Evolutionary conservation across 2,113 vertebrate genomes (phyloP).

Genomic region (Solenodon paradoxus): DNA sequence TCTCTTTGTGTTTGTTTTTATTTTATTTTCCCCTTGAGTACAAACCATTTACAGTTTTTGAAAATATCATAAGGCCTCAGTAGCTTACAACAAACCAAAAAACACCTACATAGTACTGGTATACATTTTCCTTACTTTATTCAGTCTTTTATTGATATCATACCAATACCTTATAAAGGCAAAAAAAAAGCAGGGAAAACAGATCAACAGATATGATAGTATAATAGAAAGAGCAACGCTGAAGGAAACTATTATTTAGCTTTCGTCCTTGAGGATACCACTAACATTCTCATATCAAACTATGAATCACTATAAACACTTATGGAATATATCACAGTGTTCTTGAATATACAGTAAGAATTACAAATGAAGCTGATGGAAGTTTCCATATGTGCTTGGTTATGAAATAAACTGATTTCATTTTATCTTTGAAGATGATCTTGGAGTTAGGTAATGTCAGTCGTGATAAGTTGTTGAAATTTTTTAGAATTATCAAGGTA

Average conservation of each 20-base stretch:
- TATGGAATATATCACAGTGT: neutral
- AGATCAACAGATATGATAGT: neutral
- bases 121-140: constrained; percentile 26
- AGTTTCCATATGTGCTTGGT: neutral
- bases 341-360: constrained; percentile 9
- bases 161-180: neutral
- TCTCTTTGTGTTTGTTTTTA: constrained; percentile 64
- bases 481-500: constrained; percentile 24
- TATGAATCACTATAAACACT: constrained; percentile 40
- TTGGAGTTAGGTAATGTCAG: neutral
- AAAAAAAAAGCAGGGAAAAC: neutral
- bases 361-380: neutral
- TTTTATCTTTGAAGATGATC: constrained; percentile 40
- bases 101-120: neutral
- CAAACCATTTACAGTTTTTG: constrained; percentile 68
- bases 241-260: constrained; percentile 31
- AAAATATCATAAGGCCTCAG: constrained; percentile 44
- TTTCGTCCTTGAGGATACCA: constrained; percentile 25
- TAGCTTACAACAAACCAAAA: constrained; percentile 42
- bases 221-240: neutral
- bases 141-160: neutral
- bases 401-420: constrained; percentile 31
- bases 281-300: constrained; percentile 48
- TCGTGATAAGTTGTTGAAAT: constrained; percentile 12
- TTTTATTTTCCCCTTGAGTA: constrained; percentile 65